A percentile compares a stretch with the other conserved stretches of the same genome.
phyloP scores from a whole-genome alignment of 2,888 invertebrate species.

The Orgyia antiqua region DNA sequence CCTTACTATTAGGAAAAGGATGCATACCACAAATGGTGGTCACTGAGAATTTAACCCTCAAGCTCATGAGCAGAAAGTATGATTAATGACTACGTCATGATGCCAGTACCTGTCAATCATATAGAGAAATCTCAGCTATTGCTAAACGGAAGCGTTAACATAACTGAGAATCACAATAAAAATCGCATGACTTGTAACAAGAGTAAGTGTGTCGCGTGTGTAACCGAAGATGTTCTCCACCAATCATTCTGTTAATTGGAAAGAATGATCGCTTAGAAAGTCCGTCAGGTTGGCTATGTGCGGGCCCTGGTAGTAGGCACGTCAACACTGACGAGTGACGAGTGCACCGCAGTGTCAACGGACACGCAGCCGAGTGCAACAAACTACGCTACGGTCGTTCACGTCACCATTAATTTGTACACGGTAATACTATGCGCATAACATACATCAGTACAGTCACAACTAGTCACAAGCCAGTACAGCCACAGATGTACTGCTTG shows the following conservation, averaged over 20 bases:
- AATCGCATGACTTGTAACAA: slow-evolving; percentile 48
- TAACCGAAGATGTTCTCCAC: slow-evolving; percentile 52
- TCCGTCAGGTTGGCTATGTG: slow-evolving; percentile 22
- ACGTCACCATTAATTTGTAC: slow-evolving; percentile 51
- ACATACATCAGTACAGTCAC: slow-evolving; percentile 12
- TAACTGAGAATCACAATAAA: no score
- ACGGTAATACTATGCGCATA: slow-evolving; percentile 36
- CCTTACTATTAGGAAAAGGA: no score
- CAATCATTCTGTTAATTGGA: slow-evolving; percentile 77
- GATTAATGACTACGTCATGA: no score
- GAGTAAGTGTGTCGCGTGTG: slow-evolving; percentile 70
- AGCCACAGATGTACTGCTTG: no score
- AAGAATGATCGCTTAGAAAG: slow-evolving; percentile 74
- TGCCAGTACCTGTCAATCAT: no score
- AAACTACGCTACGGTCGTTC: slow-evolving; percentile 57
- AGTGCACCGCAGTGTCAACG: slow-evolving; percentile 55
- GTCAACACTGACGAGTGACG: slow-evolving; percentile 23
- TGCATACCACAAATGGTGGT: no score
- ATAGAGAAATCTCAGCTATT: no score
- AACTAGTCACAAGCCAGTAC: no score
- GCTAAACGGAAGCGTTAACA: no score
- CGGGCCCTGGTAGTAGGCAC: slow-evolving; percentile 10
- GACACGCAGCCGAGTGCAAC: slow-evolving; percentile 55
- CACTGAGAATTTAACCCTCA: no score
- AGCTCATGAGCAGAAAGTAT: no score